Evolutionary conservation across 2,797 vertebrate genomes (phyloP), one percentile per base, ranked within the genome.

Genomic region (Enteromius paludinosus): DNA sequence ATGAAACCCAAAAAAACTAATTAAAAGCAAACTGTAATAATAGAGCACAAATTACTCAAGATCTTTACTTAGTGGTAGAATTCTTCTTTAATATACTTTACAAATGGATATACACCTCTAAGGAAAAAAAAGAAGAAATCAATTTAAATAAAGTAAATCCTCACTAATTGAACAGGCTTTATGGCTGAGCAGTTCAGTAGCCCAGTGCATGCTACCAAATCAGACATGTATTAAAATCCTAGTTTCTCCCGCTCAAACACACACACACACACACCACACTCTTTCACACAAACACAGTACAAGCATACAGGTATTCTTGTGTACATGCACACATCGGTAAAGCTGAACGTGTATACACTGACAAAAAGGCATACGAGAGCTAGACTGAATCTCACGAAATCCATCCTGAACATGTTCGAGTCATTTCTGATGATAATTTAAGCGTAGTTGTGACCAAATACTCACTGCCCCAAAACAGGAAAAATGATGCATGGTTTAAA

Each of bases 11-110:
- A 43, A 43, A 10, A 43, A 10, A 11, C 3, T 3, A 43, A 43
- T 43, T 43, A 20, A 18, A 65, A 5, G 18, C 12, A 30, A 38
- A 30, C 65, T n/a, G 5, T 38, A 68, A 68, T 3, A 69, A 23
- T 2, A n/a, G 11, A 14, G 43, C 45, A 41, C 1, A 70, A 71
- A 65, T 56, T 35, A 52, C 14, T 71, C 52, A 10, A 66, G 47
- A 43, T 66, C 7, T 28, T 18, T 45, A 6, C 47, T 59, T 30
- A 35, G 66, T 83, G 82, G 86, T 87, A 81, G 25, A 87, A 85
- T 56, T 83, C 72, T 68, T 87, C 72, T 87, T 87, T 87, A 87
- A 83, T 87, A 87, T 81, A 85, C 64, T 85, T 85, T 87, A 87
- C 83, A 85, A 85, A 85, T 81, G 83, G 74, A 87, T 85, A 85